Evolutionary conservation across 2,888 invertebrate species (phyloP).

Genomic region (Poecilobothrus nobilitatus): DNA sequence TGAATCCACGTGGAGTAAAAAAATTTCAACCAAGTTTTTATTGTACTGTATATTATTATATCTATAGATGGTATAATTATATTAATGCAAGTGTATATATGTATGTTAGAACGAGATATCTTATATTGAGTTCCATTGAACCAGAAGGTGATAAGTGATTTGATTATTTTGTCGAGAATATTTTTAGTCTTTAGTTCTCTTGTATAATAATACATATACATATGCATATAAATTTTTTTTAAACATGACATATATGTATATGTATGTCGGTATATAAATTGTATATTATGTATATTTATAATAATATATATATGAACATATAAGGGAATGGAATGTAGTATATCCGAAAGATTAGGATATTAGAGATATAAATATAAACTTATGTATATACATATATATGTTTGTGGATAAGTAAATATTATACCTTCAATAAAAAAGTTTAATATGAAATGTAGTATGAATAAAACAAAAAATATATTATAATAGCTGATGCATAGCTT

Average conservation of each 20-base stretch:
- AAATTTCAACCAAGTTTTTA: no score
- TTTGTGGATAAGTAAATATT: no score
- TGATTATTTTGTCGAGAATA: slow-evolving; percentile 5
- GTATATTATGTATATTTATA: not conserved
- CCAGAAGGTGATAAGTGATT: slow-evolving; percentile 12
- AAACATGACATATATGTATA: not conserved
- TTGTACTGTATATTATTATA: no score
- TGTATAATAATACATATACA: not conserved
- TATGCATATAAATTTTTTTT: not conserved
- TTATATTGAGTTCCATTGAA: slow-evolving; percentile 9
- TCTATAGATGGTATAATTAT: no score
- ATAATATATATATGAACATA: not conserved
- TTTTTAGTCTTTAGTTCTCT: not conserved
- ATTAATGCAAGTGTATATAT: not conserved
- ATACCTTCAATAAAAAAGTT: no score
- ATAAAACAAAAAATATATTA: not conserved
- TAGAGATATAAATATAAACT: not conserved
- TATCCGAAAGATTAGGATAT: no score
- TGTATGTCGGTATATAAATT: not conserved
- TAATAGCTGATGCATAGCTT: slow-evolving; percentile 6
- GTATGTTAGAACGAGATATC: not conserved
- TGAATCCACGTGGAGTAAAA: slow-evolving; percentile 8
- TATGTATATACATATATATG: not conserved
- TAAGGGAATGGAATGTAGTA: not conserved
- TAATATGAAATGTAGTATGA: not conserved